Evolutionary conservation across 2,797 vertebrate genomes (phyloP).

Genomic region (Gymnoscopelus braueri): DNA sequence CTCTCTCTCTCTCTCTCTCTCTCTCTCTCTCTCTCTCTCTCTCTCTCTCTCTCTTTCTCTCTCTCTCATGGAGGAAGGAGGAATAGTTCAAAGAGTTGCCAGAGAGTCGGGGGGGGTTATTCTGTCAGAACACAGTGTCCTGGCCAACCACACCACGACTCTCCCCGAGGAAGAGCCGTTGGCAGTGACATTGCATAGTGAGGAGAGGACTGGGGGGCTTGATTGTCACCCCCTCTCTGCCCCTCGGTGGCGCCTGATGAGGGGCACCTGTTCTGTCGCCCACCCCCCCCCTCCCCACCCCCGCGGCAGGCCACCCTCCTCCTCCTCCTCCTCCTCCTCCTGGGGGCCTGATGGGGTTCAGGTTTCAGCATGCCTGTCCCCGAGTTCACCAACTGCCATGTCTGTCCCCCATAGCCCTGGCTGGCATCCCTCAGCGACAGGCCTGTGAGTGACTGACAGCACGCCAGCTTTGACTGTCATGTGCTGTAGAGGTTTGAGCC

Average conservation of each 20-base stretch:
- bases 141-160: slow-evolving; percentile 11
- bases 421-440: slow-evolving; percentile 34
- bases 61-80: too few species aligned
- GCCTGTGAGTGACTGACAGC: slow-evolving; percentile 56
- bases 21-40: too few species aligned
- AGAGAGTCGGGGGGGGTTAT: slow-evolving; percentile 13
- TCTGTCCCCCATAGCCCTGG: neutral
- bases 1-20: too few species aligned
- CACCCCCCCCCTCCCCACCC: neutral
- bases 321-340: slow-evolving; percentile 45
- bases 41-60: too few species aligned
- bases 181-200: slow-evolving; percentile 50
- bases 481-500: slow-evolving; percentile 55
- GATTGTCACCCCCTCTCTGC: slow-evolving; percentile 39
- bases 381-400: slow-evolving; percentile 63
- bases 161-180: slow-evolving; percentile 41
- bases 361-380: slow-evolving; percentile 68
- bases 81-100: slow-evolving; percentile 21
- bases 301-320: slow-evolving; percentile 32
- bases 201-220: slow-evolving; percentile 26
- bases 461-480: slow-evolving; percentile 63
- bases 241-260: slow-evolving; percentile 36
- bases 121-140: slow-evolving; percentile 53
- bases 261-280: slow-evolving; percentile 58
- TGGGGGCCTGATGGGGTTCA: slow-evolving; percentile 48